Percentiles rank a stretch among this genome's conserved stretches.
These are phyloP conservation scores for Pteronura brasiliensis DNA, from an alignment of 2,113 vertebrate genomes.

Conservation along the genomic window DNA sequence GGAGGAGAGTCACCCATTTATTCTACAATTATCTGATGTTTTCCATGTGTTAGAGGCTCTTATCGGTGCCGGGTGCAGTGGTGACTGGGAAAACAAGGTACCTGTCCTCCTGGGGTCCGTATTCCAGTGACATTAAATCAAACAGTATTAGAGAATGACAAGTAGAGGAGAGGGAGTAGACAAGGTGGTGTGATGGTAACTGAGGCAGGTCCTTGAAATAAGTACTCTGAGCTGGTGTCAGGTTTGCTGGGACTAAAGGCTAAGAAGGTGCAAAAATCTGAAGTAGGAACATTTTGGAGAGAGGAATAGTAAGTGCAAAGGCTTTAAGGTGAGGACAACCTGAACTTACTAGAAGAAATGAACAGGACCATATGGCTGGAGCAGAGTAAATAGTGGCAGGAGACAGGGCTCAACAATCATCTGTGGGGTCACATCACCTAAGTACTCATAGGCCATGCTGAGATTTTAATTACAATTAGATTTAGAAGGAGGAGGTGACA, in stretches of 20 bases:
- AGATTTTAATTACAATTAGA: background rate
- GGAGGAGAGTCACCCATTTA: background rate
- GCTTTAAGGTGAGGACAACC: background rate
- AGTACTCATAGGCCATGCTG: background rate
- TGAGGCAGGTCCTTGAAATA: background rate
- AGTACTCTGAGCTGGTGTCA: background rate
- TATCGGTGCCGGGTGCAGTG: background rate
- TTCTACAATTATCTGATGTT: slow-evolving; percentile 7
- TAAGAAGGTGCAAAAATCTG: background rate
- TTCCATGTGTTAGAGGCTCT: background rate
- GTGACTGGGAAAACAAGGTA: background rate
- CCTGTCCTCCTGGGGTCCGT: background rate
- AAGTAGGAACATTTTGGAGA: background rate
- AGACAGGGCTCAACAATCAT: background rate
- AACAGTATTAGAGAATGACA: background rate
- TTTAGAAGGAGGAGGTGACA: background rate
- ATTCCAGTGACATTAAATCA: background rate
- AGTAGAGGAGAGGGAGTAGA: background rate
- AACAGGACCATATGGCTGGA: background rate
- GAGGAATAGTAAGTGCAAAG: background rate
- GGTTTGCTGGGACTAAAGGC: background rate
- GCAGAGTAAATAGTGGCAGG: background rate
- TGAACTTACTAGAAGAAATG: background rate
- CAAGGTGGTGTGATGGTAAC: background rate
- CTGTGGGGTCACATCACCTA: background rate